Base-by-base conservation (phyloP, 2,888 invertebrate species). In the Hydriomena furcata region DNA sequence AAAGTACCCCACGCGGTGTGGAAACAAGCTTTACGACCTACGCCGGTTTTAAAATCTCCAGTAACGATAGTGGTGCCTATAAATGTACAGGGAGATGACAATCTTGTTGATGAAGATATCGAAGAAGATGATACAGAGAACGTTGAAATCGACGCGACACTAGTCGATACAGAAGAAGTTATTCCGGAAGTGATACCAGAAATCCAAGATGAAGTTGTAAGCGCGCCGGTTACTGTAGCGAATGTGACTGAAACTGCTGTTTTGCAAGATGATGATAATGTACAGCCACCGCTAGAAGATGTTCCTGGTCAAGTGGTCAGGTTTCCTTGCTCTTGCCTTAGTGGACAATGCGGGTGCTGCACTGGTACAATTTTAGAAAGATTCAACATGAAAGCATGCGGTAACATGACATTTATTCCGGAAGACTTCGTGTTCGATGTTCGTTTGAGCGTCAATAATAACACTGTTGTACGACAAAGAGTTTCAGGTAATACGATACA, bases 401-500 rank as follows among this genome's bases (percentile, higher is more conserved):
- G 95, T 30, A 95, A 96, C 70, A 89, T 96, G 13, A 92, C 93
- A 7, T 96, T 96, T 71, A 91, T 94, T 11, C 95, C 96, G 0
- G 96, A 96, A 64, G 96, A 96, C 60, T 96, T 96, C 74, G 93
- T 95, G 20, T 94, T 96, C 72, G 95, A 95, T 52, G 91, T 95
- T 13, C 93, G 92, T 61, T 84, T 96, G 76, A 91, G 91, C 42
- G 92, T 96, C 66, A 96, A 96, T 66, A 93, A 94, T 60, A 92
- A 92, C 51, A 92, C 95, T 10, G 89, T 96, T 52, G 94, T 94
- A 60, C 93, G 94, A 37, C 93, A 93, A 52, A 92, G 93, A 63
- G 91, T 96, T 48, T 95, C 96, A 64, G 96, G 96, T 92, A 92
- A 92, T 71, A 21, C 11, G 6, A 1, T 17, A 38, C 1, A 4